Conservation (phyloP, 2,113 vertebrate genomes). For the Hippolais icterina region DNA sequence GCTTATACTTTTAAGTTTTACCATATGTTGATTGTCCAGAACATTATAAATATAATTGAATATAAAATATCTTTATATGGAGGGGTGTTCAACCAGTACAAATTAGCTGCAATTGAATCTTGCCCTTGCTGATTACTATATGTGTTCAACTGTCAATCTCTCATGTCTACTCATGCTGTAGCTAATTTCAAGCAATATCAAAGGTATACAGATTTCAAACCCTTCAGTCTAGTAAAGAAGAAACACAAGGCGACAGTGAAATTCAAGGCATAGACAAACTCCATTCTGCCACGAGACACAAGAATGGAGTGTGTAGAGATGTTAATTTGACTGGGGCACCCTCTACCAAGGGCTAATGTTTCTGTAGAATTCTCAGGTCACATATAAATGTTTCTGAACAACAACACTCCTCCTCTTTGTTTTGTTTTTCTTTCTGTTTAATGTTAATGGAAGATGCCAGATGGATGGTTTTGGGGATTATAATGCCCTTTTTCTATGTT, state of each 20-base stretch:
- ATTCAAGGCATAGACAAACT: neutral
- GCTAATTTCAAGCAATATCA: constrained; percentile 8
- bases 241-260: neutral
- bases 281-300: rapidly evolving
- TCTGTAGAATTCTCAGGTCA: neutral
- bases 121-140: neutral
- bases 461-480: neutral
- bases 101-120: constrained; percentile 54
- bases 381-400: neutral
- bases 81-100: constrained; percentile 48
- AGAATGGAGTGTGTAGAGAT: neutral
- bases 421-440: neutral
- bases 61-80: neutral
- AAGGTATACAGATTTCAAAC: neutral
- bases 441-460: neutral
- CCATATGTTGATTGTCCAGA: constrained; percentile 16
- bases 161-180: neutral
- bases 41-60: constrained; percentile 36
- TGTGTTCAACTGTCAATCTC: constrained; percentile 13
- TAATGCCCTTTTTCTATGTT: neutral
- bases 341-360: neutral
- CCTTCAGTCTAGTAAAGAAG: neutral
- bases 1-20: neutral
- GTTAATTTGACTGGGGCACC: neutral
- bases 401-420: rapidly evolving